Base-by-base conservation (phyloP, 1,140 invertebrate species). In the Sarcophaga peregrina region DNA sequence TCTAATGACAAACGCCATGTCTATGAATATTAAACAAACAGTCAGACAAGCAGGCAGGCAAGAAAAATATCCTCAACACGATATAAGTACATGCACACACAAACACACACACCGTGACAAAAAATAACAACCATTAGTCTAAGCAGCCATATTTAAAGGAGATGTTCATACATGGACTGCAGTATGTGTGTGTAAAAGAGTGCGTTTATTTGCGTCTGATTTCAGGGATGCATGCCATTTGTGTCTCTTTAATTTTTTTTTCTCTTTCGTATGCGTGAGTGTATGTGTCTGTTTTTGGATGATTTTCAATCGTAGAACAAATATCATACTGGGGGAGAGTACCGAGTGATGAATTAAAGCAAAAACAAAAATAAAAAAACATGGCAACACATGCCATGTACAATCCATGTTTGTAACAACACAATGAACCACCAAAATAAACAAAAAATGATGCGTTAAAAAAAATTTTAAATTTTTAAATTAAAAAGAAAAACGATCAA, bases 141-240 rank as follows among this genome's bases (percentile, higher is more conserved):
- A 48, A 76, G 47, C 47, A 45, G 47, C n/a, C 48, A 50, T 52
- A 50, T 78, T 48, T 50, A 78, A 25, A 68, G 62, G 62, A 68
- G 20, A 68, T 17, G n/a, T 76, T 76, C 13, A 8, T 76, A 72
- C n/a, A 72, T 5, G 37, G 0, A 20, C 6, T 25, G 17, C 11
- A 25, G 45, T 48, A n/a, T 48, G 45, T 74, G 72, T 46, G 37
- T 48, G 45, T 48, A 37, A 37, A 37, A 37, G 46, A 48, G 75
- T 13, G 75, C 1, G n/a, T 50, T 17, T 50, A 50, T 50, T 78
- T 78, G 75, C 75, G 48, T 78, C 47, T 78, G 75, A 20, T 78
- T 78, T 78, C 75, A 17, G 75, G 74, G 75, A 52, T 17, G 75
- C 47, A 20, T 78, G 75, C 47, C 75, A 50, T 25, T 78, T 76